Conservation (phyloP, 2,113 vertebrate genomes). For the Ellobius talpinus region DNA sequence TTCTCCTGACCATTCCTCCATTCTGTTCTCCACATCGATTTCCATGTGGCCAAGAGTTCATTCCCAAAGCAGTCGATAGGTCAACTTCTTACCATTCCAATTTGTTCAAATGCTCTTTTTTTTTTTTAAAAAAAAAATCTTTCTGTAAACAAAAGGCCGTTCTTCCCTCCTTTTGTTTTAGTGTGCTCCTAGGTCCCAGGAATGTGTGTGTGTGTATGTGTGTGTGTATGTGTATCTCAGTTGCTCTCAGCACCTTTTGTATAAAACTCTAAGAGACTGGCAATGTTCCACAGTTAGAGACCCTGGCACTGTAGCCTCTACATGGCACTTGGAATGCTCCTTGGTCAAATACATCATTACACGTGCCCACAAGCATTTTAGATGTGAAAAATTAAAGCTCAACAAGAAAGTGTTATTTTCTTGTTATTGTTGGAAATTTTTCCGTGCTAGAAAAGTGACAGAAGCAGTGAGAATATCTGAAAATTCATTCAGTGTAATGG, state of each 20-base stretch:
- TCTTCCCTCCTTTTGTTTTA: conserved; percentile 67
- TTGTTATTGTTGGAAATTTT: not conserved
- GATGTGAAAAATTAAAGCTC: not conserved
- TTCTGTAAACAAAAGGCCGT: conserved; percentile 71
- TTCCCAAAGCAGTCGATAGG: conserved; percentile 21
- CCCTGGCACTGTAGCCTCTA: not conserved
- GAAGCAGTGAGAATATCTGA: conserved; percentile 31
- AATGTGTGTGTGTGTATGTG: not conserved
- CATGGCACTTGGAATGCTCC: conserved; percentile 1
- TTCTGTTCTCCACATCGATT: conserved; percentile 6
- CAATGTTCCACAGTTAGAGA: conserved; percentile 29
- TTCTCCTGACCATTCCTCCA: conserved; percentile 37
- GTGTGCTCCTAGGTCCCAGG: conserved; percentile 51
- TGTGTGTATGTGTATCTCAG: not conserved
- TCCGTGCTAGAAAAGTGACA: conserved; percentile 3
- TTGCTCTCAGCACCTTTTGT: conserved; percentile 49
- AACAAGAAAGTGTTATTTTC: conserved; percentile 42
- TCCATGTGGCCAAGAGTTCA: conserved; percentile 8
- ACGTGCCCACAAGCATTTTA: conserved; percentile 31
- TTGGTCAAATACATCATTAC: conserved; percentile 36
- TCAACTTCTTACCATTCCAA: conserved; percentile 62
- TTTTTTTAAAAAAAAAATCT: conserved; percentile 47
- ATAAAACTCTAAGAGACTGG: conserved; percentile 39
- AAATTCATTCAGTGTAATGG: not conserved
- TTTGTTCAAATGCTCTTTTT: conserved; percentile 70